Base-by-base conservation (phyloP, 2,888 invertebrate species). In the Tetramorium bicarinatum region DNA sequence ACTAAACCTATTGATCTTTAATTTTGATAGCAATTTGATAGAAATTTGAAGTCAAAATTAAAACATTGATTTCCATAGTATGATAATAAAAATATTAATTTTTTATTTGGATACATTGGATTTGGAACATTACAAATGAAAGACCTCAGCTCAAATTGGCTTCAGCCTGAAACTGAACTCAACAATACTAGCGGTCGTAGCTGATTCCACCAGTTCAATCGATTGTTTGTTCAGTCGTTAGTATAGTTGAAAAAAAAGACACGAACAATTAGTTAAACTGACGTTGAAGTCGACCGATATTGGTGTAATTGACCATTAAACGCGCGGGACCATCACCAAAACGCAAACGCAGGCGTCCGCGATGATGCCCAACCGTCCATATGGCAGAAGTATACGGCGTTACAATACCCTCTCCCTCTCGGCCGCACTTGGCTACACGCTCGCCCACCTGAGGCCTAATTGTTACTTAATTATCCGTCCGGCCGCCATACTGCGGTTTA, bases 381-480 rank as follows among this genome's bases (percentile, higher is more conserved):
- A 83, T 86, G 82, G 76, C 71, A 62, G 25, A 64, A 47, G 64
- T 56, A 21, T 44, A 54, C 47, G 34, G 38, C 21, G 47, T 59
- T 25, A 61, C 6, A 7, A 47, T 71, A 74, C 79, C 81, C 34
- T 84, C 88, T 86, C 89, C 84, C 89, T 86, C 76, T 82, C 87
- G 87, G 69, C 77, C 85, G 84, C 84, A 80, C 87, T 88, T 87
- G 85, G 83, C 87, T 89, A 90, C 66, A 49, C 90, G 90, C 75
- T 90, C 91, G 89, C 89, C 92, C 92, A 92, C 92, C 92, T 91
- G 92, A 92, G 77, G 90, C 91, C 90, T 94, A 93, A 94, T 94
- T 93, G 92, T 93, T 93, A 92, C 92, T 94, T 94, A 93, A 94
- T 94, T 94, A 94, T 94, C 93, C 92, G 85, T 87, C 82, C 89